Percentiles rank a stretch among this genome's conserved stretches.
Evolutionary conservation across 2,888 invertebrate species (phyloP).

Genomic region (Pammene fasciana): DNA sequence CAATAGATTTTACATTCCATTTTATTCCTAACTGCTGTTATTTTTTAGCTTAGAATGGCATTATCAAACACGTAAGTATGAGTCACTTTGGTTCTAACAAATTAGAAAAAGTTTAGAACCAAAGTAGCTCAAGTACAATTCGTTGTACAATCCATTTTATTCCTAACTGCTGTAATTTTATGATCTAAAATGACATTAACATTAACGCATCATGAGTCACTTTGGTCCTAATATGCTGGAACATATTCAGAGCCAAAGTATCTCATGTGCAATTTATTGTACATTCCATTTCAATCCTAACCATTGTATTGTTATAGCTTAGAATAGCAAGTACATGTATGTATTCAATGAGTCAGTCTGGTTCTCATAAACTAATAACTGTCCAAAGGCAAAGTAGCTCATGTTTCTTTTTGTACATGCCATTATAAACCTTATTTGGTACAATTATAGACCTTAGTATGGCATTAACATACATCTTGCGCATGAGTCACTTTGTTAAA

Average conservation of each 20-base stretch:
- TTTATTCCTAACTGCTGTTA: not conserved
- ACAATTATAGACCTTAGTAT: not conserved
- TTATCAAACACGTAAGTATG: not conserved
- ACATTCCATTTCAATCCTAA: not conserved
- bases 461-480: not conserved
- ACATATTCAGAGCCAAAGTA: not conserved
- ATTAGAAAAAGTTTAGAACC: not conserved
- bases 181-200: not conserved
- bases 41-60: not conserved
- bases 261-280: not conserved
- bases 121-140: not conserved
- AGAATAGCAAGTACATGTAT: not conserved
- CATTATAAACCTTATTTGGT: not conserved
- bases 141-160: not conserved
- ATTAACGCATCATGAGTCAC: not conserved
- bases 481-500: not conserved
- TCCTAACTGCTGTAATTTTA: not conserved
- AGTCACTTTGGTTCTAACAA: not conserved
- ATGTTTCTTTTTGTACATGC: not conserved
- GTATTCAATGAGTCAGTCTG: not conserved
- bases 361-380: not conserved
- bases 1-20: not conserved
- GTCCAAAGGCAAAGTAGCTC: conserved; percentile 3
- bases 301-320: not conserved
- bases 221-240: not conserved